These are phyloP conservation scores for Mohoua ochrocephala DNA, from an alignment of 2,113 vertebrate species.

Conservation along the genomic window DNA sequence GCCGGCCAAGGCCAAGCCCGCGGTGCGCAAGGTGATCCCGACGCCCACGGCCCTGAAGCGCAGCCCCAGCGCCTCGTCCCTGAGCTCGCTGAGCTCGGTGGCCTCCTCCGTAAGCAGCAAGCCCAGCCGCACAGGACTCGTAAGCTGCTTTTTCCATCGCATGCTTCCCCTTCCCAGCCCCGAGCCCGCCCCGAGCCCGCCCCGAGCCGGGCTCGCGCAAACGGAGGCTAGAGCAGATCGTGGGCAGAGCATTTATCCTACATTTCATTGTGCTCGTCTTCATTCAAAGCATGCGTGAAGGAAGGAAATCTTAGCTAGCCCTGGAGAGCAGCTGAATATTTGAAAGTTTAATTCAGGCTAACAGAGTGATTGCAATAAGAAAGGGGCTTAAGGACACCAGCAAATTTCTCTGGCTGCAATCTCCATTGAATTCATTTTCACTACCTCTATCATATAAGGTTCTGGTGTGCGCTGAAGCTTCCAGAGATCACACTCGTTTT, in stretches of 20 bases:
- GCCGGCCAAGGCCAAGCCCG: slow-evolving; percentile 90
- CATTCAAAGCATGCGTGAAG: slow-evolving; percentile 31
- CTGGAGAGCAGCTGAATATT: not conserved
- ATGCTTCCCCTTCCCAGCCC: not conserved
- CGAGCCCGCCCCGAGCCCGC: not conserved
- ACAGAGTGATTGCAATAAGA: not conserved
- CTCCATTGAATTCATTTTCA: not conserved
- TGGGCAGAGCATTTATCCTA: not conserved
- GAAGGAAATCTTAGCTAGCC: slow-evolving; percentile 41
- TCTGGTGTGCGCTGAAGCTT: not conserved
- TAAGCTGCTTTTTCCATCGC: slow-evolving; percentile 70
- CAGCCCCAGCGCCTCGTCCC: slow-evolving; percentile 92
- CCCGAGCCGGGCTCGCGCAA: not conserved
- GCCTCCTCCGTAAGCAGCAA: slow-evolving; percentile 94
- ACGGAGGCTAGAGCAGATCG: not conserved
- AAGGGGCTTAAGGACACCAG: not conserved
- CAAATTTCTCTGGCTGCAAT: not conserved
- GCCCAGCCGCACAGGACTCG: slow-evolving; percentile 94
- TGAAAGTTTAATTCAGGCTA: not conserved
- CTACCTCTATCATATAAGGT: not conserved
- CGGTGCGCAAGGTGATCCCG: slow-evolving; percentile 80
- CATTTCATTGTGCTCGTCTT: not conserved
- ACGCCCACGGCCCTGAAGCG: slow-evolving; percentile 84
- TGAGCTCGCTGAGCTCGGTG: slow-evolving; percentile 95
- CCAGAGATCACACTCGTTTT: not conserved